These are phyloP conservation scores for Drosophila prostipennis DNA, from an alignment of 2,888 invertebrate species.

Conservation along the genomic window DNA sequence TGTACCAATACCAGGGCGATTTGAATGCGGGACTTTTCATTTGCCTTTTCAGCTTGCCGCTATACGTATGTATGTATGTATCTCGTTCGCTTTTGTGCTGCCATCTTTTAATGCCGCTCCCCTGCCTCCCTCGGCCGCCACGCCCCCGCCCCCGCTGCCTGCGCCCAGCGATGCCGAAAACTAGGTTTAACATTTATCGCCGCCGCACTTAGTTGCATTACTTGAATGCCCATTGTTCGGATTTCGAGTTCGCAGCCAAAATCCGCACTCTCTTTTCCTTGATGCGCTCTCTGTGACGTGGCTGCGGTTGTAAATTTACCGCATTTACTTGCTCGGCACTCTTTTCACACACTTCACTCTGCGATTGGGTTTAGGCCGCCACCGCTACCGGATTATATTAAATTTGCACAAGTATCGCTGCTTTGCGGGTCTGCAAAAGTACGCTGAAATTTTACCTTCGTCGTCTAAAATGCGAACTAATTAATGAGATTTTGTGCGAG, in stretches of 20 bases:
- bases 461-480: slow-evolving; percentile 80
- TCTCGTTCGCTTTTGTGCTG: slow-evolving; percentile 74
- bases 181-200: slow-evolving; percentile 65
- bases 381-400: slow-evolving; percentile 65
- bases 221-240: slow-evolving; percentile 53
- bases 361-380: slow-evolving; percentile 16
- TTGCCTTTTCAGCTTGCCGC: slow-evolving; percentile 42
- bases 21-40: slow-evolving; percentile 51
- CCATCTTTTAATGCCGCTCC: slow-evolving; percentile 77
- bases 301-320: slow-evolving; percentile 73
- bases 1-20: slow-evolving; percentile 56
- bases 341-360: slow-evolving; percentile 41
- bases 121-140: slow-evolving; percentile 48
- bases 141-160: slow-evolving; percentile 15
- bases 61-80: slow-evolving; percentile 50
- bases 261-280: slow-evolving; percentile 48
- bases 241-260: slow-evolving; percentile 57
- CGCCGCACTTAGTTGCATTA: slow-evolving; percentile 56
- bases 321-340: slow-evolving; percentile 50
- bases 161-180: slow-evolving; percentile 56
- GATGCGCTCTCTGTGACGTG: slow-evolving; percentile 63
- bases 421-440: slow-evolving; percentile 46
- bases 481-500: slow-evolving; percentile 76
- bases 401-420: slow-evolving; percentile 49
- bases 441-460: slow-evolving; percentile 75